Evolutionary conservation across 2,888 invertebrate species (phyloP).

Genomic region (Gymnocheta viridis): DNA sequence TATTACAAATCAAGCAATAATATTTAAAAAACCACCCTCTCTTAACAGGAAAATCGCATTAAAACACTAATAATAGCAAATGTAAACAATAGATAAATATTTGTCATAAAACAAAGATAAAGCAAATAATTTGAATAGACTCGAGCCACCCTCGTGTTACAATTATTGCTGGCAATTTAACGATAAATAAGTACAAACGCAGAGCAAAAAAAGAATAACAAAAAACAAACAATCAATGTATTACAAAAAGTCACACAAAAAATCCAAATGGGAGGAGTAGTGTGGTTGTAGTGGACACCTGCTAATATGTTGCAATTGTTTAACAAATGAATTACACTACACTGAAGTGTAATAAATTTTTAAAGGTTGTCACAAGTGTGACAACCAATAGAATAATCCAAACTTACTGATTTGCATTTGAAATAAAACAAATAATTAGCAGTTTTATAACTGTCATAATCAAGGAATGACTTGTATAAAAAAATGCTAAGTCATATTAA

Average conservation of each 20-base stretch:
- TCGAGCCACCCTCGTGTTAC: conserved; percentile 38
- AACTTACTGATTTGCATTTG: conserved; percentile 9
- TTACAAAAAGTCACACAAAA: neutral
- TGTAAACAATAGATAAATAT: conserved; percentile 65
- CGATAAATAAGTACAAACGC: conserved; percentile 39
- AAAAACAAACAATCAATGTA: conserved; percentile 23
- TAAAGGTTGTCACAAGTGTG: neutral
- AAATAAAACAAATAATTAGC: conserved; percentile 1
- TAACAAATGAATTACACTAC: conserved; percentile 50
- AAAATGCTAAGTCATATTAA: too few species aligned
- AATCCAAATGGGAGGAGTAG: conserved; percentile 25
- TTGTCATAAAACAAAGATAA: conserved; percentile 58
- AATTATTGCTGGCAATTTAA: conserved; percentile 52
- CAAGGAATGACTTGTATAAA: too few species aligned
- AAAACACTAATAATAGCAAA: conserved; percentile 62
- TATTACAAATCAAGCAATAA: conserved; percentile 36
- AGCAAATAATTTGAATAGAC: conserved; percentile 59
- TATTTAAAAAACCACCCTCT: conserved; percentile 28
- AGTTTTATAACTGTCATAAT: neutral
- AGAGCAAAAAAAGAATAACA: neutral
- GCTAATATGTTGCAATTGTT: conserved; percentile 56
- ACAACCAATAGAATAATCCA: conserved; percentile 3
- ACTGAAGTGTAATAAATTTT: conserved; percentile 49
- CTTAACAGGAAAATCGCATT: conserved; percentile 46
- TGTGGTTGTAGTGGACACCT: conserved; percentile 58